Percentiles rank a stretch among this genome's conserved stretches.
Evolutionary conservation across 1,140 invertebrate genomes (phyloP).

Genomic region (Penaeus indicus): DNA sequence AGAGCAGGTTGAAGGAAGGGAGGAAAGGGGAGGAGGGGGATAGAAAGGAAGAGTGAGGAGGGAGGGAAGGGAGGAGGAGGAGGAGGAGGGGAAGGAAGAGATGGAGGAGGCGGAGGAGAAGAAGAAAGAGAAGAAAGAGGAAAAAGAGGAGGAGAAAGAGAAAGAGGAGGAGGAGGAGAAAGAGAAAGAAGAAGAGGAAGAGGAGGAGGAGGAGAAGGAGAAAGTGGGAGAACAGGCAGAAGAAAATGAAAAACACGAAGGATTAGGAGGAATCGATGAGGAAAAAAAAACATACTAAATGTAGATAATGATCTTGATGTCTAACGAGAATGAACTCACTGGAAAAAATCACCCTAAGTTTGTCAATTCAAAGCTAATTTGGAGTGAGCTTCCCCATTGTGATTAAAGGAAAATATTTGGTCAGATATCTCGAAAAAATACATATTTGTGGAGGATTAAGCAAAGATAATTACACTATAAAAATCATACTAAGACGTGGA

Average conservation of each 20-base stretch:
- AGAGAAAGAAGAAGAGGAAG: neutral
- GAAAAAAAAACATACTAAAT: too few relatives aligned
- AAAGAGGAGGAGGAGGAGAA: neutral
- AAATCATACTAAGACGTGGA: neutral
- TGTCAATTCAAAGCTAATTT: too few relatives aligned
- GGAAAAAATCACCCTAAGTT: too few relatives aligned
- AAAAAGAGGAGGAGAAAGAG: conserved; percentile 17
- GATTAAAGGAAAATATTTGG: too few relatives aligned
- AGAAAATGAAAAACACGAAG: neutral
- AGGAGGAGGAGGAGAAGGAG: neutral
- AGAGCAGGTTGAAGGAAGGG: neutral
- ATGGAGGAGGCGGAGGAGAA: conserved; percentile 26
- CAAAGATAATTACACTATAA: neutral
- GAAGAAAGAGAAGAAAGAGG: conserved; percentile 15
- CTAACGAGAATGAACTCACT: too few relatives aligned
- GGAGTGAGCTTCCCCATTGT: too few relatives aligned
- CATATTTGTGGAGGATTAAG: too few relatives aligned
- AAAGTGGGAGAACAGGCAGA: neutral
- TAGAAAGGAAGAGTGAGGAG: neutral
- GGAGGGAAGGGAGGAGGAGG: neutral
- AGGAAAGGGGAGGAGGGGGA: neutral
- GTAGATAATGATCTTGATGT: too few relatives aligned
- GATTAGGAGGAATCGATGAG: too few relatives aligned
- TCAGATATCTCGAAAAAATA: too few relatives aligned
- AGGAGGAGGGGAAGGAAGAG: neutral